These are phyloP conservation scores for Burhinus oedicnemus DNA, from an alignment of 2,113 vertebrate genomes.

Conservation along the genomic window DNA sequence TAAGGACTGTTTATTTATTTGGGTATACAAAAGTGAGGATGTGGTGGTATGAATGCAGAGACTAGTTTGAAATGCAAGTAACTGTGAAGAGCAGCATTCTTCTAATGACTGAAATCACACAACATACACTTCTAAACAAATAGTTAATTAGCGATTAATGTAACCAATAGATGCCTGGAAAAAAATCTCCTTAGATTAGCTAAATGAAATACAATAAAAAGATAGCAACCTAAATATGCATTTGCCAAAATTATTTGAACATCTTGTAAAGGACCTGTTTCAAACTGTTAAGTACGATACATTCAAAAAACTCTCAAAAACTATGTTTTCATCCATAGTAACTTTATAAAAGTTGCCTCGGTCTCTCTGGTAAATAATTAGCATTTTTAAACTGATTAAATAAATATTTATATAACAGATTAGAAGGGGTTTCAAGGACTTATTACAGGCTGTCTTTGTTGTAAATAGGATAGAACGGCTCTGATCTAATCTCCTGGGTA, in stretches of 20 bases:
- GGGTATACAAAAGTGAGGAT: not conserved
- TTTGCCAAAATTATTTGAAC: not conserved
- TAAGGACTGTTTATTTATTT: not conserved
- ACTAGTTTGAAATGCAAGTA: not conserved
- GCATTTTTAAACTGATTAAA: constrained; percentile 24
- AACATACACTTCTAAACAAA: not conserved
- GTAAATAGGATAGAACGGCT: constrained; percentile 24
- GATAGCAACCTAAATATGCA: not conserved
- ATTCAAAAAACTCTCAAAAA: not conserved
- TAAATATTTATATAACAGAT: constrained; percentile 39
- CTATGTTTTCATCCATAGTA: not conserved
- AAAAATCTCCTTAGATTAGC: not conserved
- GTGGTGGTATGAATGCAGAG: not conserved
- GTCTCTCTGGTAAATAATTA: constrained; percentile 52
- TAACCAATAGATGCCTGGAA: not conserved
- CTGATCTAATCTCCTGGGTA: constrained; percentile 52
- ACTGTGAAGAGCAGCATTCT: not conserved
- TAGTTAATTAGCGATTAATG: not conserved
- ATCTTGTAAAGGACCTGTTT: not conserved
- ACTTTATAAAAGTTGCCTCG: not conserved
- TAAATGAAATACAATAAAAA: not conserved
- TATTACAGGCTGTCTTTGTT: constrained; percentile 8
- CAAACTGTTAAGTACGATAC: not conserved
- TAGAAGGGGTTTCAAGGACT: constrained; percentile 52
- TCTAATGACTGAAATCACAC: not conserved